phyloP scores from a whole-genome alignment of 2,113 vertebrate species.

The Ginglymostoma cirratum region DNA sequence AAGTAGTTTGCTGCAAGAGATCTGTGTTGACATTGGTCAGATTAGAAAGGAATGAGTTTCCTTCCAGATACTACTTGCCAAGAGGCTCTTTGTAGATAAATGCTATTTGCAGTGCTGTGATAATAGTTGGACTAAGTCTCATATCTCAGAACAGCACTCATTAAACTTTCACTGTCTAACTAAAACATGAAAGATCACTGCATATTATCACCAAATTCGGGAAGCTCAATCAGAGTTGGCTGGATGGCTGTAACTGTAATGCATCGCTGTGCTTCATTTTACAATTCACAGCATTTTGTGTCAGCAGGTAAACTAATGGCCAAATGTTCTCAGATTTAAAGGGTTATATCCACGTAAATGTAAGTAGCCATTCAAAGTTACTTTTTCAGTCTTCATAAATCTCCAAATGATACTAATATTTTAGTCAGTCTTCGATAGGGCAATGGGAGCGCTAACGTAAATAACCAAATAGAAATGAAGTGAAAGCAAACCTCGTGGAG shows the following conservation, averaged over 20 bases:
- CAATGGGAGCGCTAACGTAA: too few species aligned
- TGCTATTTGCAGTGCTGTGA: neutral
- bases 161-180: constrained; percentile 6
- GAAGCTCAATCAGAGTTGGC: neutral
- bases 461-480: neutral
- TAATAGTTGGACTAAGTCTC: neutral
- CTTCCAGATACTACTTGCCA: neutral
- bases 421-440: neutral
- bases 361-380: neutral
- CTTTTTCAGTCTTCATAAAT: neutral
- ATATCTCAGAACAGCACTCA: neutral
- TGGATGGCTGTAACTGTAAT: neutral
- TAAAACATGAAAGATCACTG: neutral
- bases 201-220: neutral
- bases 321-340: neutral
- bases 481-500: neutral
- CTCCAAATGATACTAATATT: neutral
- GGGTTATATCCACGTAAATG: neutral
- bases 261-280: neutral
- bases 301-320: neutral
- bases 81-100: neutral
- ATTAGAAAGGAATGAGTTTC: constrained; percentile 34
- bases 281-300: neutral
- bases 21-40: constrained; percentile 25
- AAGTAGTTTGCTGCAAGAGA: neutral